Base-by-base conservation (phyloP, 2,113 vertebrate species). In the Periophthalmodon schlosseri region DNA sequence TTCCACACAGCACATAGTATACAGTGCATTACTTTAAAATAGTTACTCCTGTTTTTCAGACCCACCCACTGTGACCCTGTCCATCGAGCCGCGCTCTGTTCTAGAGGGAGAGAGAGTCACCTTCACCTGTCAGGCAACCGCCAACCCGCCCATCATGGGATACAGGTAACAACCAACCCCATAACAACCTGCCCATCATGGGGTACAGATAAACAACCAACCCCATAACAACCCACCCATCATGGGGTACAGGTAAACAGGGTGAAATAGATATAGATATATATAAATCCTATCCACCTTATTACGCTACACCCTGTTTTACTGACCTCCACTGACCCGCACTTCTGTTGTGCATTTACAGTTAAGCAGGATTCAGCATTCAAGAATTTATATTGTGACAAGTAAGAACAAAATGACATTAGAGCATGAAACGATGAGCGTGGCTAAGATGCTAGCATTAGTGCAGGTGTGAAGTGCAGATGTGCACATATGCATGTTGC, bases 111-210 rank as follows among this genome's bases (percentile, higher is more conserved):
- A 98, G 79, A 85, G 95, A n/a, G 97, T 98, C 0, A 89, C 94
- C 33, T 99, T 99, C 84, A 97, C 96, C 39, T 98, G 97, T 84
- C 92, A 96, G 87, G 96, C 97, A 61, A 95, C 92, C 0, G 97
- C 96, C 88, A 99, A 99, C 91, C 97, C 97, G 0, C 95, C 96
- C 73, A 98, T 98, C 91, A 94, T 95, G 88, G 96, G 96, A 84
- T 97, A 94, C 94, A 96, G 96, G 97, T 98, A 68, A 86, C 23
- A 60, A 14, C 23, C 57, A 13, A 24, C 18, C 18, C 15, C 61
- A 44, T 44, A 44, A 39, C 36, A 39, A 50, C 50, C 50, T 18
- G 1, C 50, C 50, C 50, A n/a, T 54, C 50, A 54, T 54, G 50
- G 49, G 20, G 1, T 54, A n/a, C 50, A 54, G 50, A 6, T 54